Evolutionary conservation across 1,140 invertebrate species (phyloP), one percentile per base, ranked within the genome.

Genomic region (Conopomorpha cramerella): DNA sequence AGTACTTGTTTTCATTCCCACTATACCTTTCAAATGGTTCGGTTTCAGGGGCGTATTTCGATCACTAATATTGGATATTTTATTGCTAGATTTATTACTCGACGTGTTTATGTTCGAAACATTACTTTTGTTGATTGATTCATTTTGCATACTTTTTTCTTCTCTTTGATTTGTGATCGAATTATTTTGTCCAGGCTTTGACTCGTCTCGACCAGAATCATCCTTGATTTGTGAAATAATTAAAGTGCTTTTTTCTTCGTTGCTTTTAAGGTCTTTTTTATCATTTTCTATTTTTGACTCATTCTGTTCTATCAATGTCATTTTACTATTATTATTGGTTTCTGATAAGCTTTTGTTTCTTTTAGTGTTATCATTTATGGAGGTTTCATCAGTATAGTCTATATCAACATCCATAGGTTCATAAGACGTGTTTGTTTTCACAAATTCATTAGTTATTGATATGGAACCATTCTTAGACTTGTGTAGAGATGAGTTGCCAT

Each of bases 321-420:
- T n/a, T n/a, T n/a, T n/a, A n/a, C n/a, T n/a, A n/a, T n/a, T n/a
- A n/a, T n/a, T n/a, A n/a, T n/a, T n/a, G n/a, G n/a, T n/a, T n/a
- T n/a, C n/a, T n/a, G n/a, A n/a, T n/a, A n/a, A n/a, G n/a, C n/a
- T n/a, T n/a, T n/a, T n/a, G n/a, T n/a, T n/a, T n/a, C n/a, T n/a
- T n/a, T n/a, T n/a, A n/a, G n/a, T n/a, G n/a, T n/a, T n/a, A n/a
- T n/a, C n/a, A n/a, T n/a, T n/a, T n/a, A n/a, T n/a, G n/a, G n/a
- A n/a, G n/a, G 60, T 65, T 52, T 63, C 59, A 52, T 71, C 67
- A 45, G 70, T 38, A n/a, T n/a, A n/a, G n/a, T n/a, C n/a, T n/a
- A n/a, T n/a, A n/a, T n/a, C n/a, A n/a, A n/a, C n/a, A 43, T 71
- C 70, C 66, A 73, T 73, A 14, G 65, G 64, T 51, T 73, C 68